A percentile compares a stretch with the other conserved stretches of the same genome.
Conservation (phyloP, 1,140 invertebrate genomes). For the Halesus radiatus region DNA sequence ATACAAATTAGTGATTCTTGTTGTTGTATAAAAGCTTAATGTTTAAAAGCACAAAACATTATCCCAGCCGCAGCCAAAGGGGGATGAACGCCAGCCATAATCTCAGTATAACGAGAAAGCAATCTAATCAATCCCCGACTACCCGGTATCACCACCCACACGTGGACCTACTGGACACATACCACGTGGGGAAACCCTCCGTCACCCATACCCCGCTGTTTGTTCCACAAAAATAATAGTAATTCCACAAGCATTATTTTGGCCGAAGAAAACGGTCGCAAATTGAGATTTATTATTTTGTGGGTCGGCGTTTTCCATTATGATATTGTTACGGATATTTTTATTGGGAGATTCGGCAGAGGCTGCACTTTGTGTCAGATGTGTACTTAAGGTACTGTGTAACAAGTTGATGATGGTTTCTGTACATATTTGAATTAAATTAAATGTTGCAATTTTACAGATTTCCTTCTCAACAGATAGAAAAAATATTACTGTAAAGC, state of each 20-base stretch:
- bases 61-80: no score
- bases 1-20: no score
- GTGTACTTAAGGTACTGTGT: no score
- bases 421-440: no score
- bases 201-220: background rate
- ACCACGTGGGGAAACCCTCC: background rate
- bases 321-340: slow-evolving; percentile 27
- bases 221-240: slow-evolving; percentile 12
- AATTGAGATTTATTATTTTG: slow-evolving; percentile 26
- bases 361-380: slow-evolving; percentile 23
- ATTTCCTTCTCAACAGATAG: no score
- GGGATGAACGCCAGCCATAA: background rate
- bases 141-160: background rate
- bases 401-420: no score
- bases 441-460: no score
- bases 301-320: slow-evolving; percentile 10
- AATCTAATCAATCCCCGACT: slow-evolving; percentile 5
- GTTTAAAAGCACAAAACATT: no score
- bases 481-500: no score
- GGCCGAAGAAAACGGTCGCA: slow-evolving; percentile 10
- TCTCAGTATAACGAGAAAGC: background rate
- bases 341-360: slow-evolving; percentile 15
- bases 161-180: background rate
- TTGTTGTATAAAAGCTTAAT: no score
- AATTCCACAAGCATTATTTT: slow-evolving; percentile 8